Base-by-base conservation (phyloP, 2,888 invertebrate genomes). In the Pseudococcus jackbeardsleyi region DNA sequence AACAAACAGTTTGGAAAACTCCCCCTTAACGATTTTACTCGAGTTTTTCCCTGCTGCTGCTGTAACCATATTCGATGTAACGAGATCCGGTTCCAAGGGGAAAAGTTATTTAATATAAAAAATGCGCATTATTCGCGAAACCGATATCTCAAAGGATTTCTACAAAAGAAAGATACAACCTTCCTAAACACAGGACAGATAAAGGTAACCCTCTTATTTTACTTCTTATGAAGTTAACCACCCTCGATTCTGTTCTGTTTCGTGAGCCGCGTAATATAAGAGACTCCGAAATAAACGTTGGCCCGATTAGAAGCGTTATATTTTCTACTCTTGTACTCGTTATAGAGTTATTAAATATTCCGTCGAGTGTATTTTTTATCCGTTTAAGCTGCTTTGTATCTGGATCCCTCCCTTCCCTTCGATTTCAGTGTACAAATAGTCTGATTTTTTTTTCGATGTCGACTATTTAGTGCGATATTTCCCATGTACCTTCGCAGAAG, bases 141-240 rank as follows among this genome's bases (percentile, higher is more conserved):
- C 84, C 54, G 84, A 85, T 85, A 85, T 85, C 84, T 85, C 84
- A 85, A 85, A 85, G 84, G 84, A 85, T 85, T 85, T 85, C 33
- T 8, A 39, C 77, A 15, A 77, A 77, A 50, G 77, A 33, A 77
- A 77, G 39, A 77, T 17, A 77, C 77, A 39, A 77, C 12, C 77
- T 77, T 77, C 77, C 77, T 77, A 77, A 77, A 77, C 77, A 77
- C 77, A 39, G 77, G 22, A 39, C 39, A 77, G 77, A 77, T 77
- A 77, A 77, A 77, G 77, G 77, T 77, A 77, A 77, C 77, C 77
- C 77, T 77, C 77, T 77, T 77, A 77, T 77, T 54, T 85, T 48
- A 26, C 85, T 42, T 33, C 64, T 42, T 59, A 54, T 26, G 42
- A 64, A 26, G 54, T 39, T 39, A 59, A 33, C 85, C 59, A 50